These are phyloP conservation scores for Pristionchus exspectatus DNA, from an alignment of 2,888 invertebrate genomes.

Conservation along the genomic window DNA sequence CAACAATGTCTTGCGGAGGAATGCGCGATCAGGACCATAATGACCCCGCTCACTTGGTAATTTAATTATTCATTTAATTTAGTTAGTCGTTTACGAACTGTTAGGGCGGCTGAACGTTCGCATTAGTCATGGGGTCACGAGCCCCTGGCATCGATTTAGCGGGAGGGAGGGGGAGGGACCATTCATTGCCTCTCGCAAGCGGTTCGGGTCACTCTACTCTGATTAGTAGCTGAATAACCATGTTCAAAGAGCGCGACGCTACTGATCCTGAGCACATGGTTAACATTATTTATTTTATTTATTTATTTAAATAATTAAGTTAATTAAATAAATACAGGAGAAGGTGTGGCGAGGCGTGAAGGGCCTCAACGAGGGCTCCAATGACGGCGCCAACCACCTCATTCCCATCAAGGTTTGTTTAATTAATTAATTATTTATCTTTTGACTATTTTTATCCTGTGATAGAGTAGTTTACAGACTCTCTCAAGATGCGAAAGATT, in stretches of 20 bases:
- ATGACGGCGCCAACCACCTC: slow-evolving; percentile 53
- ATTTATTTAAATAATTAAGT: neutral
- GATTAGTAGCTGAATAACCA: no score
- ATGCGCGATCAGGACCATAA: neutral
- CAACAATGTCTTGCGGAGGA: slow-evolving; percentile 36
- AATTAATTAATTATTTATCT: neutral
- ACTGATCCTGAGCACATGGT: neutral
- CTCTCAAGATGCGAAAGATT: neutral
- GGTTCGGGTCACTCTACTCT: no score
- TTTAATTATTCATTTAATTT: no score
- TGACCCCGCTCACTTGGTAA: neutral
- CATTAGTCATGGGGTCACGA: no score
- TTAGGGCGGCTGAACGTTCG: no score
- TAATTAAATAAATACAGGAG: slow-evolving; percentile 38
- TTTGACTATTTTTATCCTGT: no score
- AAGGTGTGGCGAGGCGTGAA: slow-evolving; percentile 54
- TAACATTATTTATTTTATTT: neutral
- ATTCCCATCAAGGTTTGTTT: slow-evolving; percentile 53
- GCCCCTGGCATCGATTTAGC: neutral
- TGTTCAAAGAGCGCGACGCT: no score
- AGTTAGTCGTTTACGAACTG: no score
- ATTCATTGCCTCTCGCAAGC: no score
- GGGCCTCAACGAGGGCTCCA: slow-evolving; percentile 53
- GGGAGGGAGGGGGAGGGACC: neutral
- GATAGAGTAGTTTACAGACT: no score